Evolutionary conservation across 2,888 invertebrate genomes (phyloP).

Genomic region (Piscicola geometra): DNA sequence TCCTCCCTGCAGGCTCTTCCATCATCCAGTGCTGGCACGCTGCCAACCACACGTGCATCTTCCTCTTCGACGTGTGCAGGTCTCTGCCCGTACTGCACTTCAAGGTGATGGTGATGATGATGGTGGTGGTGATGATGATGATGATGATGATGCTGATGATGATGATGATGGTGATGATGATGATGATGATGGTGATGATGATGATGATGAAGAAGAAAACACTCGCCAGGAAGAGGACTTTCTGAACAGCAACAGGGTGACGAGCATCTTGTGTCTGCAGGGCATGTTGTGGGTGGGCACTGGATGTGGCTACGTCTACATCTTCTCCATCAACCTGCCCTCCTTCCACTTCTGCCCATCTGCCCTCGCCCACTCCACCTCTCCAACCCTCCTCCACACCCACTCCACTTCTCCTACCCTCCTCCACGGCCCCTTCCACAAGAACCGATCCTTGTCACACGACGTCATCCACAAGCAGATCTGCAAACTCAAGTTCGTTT

Average conservation of each 20-base stretch:
- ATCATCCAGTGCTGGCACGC: conserved; percentile 59
- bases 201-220: no score
- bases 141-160: neutral
- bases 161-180: neutral
- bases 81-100: conserved; percentile 25
- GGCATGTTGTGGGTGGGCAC: conserved; percentile 59
- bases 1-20: conserved; percentile 57
- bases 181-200: no score
- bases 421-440: neutral
- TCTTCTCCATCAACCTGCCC: conserved; percentile 38
- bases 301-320: conserved; percentile 54
- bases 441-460: neutral
- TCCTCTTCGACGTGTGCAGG: conserved; percentile 57
- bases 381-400: neutral
- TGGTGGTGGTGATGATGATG: no score
- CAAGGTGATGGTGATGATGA: conserved; percentile 9
- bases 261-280: conserved; percentile 54
- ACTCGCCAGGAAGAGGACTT: conserved; percentile 53
- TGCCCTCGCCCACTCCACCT: conserved; percentile 11
- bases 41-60: conserved; percentile 54
- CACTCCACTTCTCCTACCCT: neutral
- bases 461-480: neutral
- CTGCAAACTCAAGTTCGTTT: neutral
- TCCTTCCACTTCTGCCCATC: neutral
- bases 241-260: conserved; percentile 54